Base-by-base conservation (phyloP, 2,113 vertebrate genomes). In the Numenius arquata region DNA sequence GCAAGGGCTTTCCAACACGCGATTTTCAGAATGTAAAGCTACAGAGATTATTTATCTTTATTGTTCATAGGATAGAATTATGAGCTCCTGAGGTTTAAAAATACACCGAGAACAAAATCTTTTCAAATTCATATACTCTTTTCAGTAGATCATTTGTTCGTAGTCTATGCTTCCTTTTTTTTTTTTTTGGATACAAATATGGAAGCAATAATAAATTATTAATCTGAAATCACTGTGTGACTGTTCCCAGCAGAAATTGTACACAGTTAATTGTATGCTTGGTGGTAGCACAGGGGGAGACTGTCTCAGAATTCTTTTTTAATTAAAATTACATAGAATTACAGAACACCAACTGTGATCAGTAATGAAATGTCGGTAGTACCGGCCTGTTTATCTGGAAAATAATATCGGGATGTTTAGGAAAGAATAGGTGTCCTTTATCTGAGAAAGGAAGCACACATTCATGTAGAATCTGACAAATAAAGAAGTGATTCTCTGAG, bases 301-400 rank as follows among this genome's bases (percentile, higher is more conserved):
- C 92, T 96, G 97, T 95, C 97, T 98, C 97, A 97, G 97, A 98
- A 98, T 98, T 98, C 97, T 98, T 97, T 98, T 98, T 98, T 98
- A 98, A 98, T 98, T 98, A 98, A 98, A 98, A 98, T 98, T 98
- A 98, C 98, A 98, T 98, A 98, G 97, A 98, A 98, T 98, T 98
- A 98, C 95, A 97, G 95, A 96, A 97, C 92, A 95, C 98, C 97
- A 94, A 98, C 98, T 97, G 98, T 94, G 98, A 98, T 96, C 82
- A 97, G 96, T 98, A 98, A 98, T 98, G 98, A 97, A 98, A 97
- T 85, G 95, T 93, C 97, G 96, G 95, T 96, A 97, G 90, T 59
- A 83, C 40, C 63, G 83, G 95, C 82, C 96, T 97, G 97, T 97
- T 97, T 97, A 97, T 97, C 96, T 96, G 94, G 80, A 96, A 97